Percentiles rank a stretch among this genome's conserved stretches.
Conservation (phyloP, 2,113 vertebrate genomes). For the Dolichallabes microphthalmus region DNA sequence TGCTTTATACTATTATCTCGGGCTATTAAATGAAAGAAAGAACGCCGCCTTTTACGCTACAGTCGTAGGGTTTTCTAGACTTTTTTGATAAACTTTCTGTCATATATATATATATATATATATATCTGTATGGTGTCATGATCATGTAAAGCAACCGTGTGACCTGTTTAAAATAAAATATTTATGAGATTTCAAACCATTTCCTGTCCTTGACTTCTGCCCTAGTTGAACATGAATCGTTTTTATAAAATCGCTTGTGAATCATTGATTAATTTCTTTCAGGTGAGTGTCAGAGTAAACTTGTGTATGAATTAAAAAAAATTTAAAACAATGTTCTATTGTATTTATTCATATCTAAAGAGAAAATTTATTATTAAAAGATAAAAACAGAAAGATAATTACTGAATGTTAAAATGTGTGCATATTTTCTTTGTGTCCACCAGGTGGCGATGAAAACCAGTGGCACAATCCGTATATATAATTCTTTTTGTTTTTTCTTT, state of each 20-base stretch:
- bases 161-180: neutral
- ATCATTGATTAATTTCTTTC: neutral
- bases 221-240: neutral
- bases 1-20: conserved; percentile 21
- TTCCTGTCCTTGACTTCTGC: neutral
- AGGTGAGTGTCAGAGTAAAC: neutral
- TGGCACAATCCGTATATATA: too few species aligned
- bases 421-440: too few species aligned
- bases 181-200: conserved; percentile 6
- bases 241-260: too few species aligned
- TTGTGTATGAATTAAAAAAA: too few species aligned
- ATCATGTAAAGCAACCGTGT: neutral
- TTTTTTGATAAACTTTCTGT: conserved; percentile 34
- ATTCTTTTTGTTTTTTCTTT: too few species aligned
- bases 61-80: conserved; percentile 34
- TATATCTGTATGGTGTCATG: neutral
- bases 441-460: too few species aligned
- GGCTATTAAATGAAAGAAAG: neutral
- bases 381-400: too few species aligned
- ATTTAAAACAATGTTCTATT: too few species aligned
- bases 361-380: too few species aligned
- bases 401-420: too few species aligned
- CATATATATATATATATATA: neutral
- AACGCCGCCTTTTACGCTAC: conserved; percentile 27
- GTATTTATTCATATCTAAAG: too few species aligned